Conservation (phyloP, 2,888 invertebrate species). For the Eubasilissa splendida region DNA sequence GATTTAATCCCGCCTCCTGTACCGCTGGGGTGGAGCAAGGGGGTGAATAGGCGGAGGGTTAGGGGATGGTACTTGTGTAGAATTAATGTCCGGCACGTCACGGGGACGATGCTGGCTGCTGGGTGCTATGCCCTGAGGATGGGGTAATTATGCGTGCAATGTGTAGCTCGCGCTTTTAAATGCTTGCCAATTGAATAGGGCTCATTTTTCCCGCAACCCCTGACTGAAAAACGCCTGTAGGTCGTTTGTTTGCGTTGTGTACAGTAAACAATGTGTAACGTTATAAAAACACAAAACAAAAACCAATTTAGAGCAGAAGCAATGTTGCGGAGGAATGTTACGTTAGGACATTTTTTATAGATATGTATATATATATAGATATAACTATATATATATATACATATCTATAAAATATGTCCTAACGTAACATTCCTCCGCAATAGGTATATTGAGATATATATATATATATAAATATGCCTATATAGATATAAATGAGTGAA, state of each 20-base stretch:
- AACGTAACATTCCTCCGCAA: too few species aligned
- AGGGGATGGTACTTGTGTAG: constrained; percentile 49
- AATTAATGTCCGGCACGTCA: constrained; percentile 51
- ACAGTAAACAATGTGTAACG: neutral
- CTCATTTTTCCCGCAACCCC: constrained; percentile 3
- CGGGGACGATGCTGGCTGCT: neutral
- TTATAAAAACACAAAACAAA: constrained; percentile 15
- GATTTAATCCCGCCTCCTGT: too few species aligned
- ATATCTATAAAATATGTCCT: too few species aligned
- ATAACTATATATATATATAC: too few species aligned
- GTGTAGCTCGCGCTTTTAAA: constrained; percentile 47
- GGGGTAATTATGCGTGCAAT: constrained; percentile 49
- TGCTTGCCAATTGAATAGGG: constrained; percentile 47
- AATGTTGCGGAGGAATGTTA: too few species aligned
- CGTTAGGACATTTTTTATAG: too few species aligned
- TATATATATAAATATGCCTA: too few species aligned
- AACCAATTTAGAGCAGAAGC: neutral
- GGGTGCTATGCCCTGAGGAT: constrained; percentile 12
- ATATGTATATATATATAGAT: too few species aligned
- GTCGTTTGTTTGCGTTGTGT: constrained; percentile 24
- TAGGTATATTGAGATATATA: too few species aligned
- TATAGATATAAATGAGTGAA: too few species aligned
- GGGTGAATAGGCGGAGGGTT: neutral
- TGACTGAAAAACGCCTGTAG: constrained; percentile 1
- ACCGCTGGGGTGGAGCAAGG: neutral